Base-by-base conservation (phyloP, 2,888 invertebrate species). In the Scrobipalpa atriplicella region DNA sequence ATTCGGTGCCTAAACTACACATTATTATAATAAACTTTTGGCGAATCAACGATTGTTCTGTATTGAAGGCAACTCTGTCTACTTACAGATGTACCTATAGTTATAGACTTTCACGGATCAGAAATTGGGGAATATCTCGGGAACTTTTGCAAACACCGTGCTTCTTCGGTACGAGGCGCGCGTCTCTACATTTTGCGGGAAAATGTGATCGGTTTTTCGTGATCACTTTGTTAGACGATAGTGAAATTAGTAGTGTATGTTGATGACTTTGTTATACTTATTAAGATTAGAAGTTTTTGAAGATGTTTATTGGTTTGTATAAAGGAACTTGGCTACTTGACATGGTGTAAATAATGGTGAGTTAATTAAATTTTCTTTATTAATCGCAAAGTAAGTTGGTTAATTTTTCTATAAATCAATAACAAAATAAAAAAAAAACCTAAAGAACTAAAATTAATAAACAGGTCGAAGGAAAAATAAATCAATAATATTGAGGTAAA, bases 91-190 rank as follows among this genome's bases (percentile, higher is more conserved):
- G 11, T 16, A n/a, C n/a, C n/a, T n/a, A n/a, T n/a, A 8, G 19
- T 19, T 18, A 18, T 8, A 7, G 52, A 76, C 71, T 78, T 75
- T 75, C 75, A 68, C 69, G 70, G 47, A 69, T 69, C 69, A 72
- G 73, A 72, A 72, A 70, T 72, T 65, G 62, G 56, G 66, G 38
- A 56, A 51, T 29, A n/a, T 19, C 56, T 5, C 56, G 36, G 41
- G 58, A 51, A 67, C 18, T 66, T 60, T 66, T 60, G 62, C 76
- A 77, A 77, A 75, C 71, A 71, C 66, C 67, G 51, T 67, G 61
- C 66, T 60, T 66, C 69, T 66, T 63, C 66, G 66, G 52, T 29
- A n/a, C 72, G 67, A 68, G 68, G 68, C 70, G 74, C 72, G 70
- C 77, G 77, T 64, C 66, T 63, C 16, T 16, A 16, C 11, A 21